phyloP scores from a whole-genome alignment of 2,113 vertebrate species.

The Edolisoma coerulescens region DNA sequence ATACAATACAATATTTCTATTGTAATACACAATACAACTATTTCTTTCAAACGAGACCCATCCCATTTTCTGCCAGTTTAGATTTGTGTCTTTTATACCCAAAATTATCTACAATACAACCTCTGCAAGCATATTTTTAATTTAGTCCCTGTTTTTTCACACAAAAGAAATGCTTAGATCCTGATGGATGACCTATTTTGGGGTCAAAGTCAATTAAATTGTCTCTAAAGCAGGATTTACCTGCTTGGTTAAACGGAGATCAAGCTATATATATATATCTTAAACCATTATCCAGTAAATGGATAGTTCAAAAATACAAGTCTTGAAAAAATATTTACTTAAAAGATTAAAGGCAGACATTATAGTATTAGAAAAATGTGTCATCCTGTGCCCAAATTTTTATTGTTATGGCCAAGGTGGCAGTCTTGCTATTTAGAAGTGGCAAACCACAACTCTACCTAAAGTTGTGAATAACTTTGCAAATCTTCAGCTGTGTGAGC shows the following conservation, averaged over 20 bases:
- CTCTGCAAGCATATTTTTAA: not conserved
- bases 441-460: not conserved
- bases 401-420: not conserved
- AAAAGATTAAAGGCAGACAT: not conserved
- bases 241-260: not conserved
- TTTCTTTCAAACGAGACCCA: not conserved
- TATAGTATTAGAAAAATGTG: not conserved
- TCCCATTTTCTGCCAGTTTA: not conserved
- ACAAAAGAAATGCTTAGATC: not conserved
- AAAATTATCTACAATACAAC: not conserved
- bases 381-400: not conserved
- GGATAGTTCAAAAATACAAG: not conserved
- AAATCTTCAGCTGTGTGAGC: not conserved
- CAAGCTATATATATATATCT: not conserved
- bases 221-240: not conserved
- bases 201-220: not conserved
- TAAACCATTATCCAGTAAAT: not conserved
- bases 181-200: not conserved
- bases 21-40: not conserved
- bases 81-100: not conserved
- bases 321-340: not conserved
- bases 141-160: not conserved
- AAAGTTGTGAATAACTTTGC: not conserved
- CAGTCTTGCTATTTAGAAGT: not conserved
- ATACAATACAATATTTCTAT: not conserved